A percentile compares a stretch with the other conserved stretches of the same genome.
These are phyloP conservation scores for Formica aserva DNA, from an alignment of 2,888 invertebrate genomes.

Conservation along the genomic window DNA sequence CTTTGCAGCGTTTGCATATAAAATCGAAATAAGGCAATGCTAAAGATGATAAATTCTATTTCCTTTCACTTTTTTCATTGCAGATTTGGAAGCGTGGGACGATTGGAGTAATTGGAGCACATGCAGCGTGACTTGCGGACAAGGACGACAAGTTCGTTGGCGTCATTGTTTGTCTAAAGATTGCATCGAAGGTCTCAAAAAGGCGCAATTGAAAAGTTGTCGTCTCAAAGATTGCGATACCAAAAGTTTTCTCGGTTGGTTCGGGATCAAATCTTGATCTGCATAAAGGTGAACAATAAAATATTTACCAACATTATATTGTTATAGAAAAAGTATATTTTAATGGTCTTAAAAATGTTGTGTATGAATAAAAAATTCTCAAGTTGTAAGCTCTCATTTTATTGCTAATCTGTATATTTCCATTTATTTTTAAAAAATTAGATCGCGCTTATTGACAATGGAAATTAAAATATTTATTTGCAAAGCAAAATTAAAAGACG, in stretches of 20 bases:
- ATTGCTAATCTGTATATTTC: neutral
- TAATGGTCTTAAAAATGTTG: neutral
- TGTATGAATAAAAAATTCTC: neutral
- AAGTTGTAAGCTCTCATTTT: neutral
- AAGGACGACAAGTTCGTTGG: slow-evolving; percentile 78
- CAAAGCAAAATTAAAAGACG: neutral
- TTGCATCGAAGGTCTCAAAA: slow-evolving; percentile 75
- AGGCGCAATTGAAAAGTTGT: slow-evolving; percentile 76
- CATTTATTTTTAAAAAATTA: neutral
- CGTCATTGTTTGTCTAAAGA: slow-evolving; percentile 71
- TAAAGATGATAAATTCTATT: neutral
- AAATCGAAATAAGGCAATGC: neutral
- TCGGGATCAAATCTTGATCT: slow-evolving; percentile 68
- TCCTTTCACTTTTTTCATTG: neutral
- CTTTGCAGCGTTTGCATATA: neutral
- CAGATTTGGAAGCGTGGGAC: slow-evolving; percentile 63
- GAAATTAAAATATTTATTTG: neutral
- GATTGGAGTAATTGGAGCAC: slow-evolving; percentile 74
- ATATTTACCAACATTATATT: neutral
- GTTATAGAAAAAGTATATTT: neutral
- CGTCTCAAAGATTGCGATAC: slow-evolving; percentile 66
- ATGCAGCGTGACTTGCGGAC: slow-evolving; percentile 77
- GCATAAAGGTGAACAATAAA: neutral
- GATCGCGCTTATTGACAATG: neutral
- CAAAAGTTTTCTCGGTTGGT: slow-evolving; percentile 74